Conservation (phyloP, 2,888 invertebrate species). For the Lutraria lutraria region DNA sequence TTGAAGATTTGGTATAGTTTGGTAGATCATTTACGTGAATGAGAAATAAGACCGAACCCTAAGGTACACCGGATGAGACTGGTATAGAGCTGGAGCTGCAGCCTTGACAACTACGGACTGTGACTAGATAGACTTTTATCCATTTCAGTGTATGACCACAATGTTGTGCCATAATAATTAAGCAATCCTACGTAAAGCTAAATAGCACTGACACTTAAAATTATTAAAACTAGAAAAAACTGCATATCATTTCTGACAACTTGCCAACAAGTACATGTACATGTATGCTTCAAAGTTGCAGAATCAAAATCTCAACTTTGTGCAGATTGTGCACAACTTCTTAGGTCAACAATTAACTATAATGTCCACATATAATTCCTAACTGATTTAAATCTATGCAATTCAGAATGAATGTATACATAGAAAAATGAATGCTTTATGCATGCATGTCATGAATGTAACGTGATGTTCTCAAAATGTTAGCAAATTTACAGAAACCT, state of each 20-base stretch:
- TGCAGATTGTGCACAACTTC: background rate
- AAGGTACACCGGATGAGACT: too few relatives aligned
- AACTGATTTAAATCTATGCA: background rate
- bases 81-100: too few relatives aligned
- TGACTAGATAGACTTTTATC: too few relatives aligned
- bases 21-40: too few relatives aligned
- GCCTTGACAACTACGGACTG: too few relatives aligned
- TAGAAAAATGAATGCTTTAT: background rate
- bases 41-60: too few relatives aligned
- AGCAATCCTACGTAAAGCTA: too few relatives aligned
- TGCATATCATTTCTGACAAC: background rate
- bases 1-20: too few relatives aligned
- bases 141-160: too few relatives aligned
- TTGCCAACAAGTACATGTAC: background rate
- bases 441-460: background rate
- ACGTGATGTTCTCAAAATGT: background rate
- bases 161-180: too few relatives aligned
- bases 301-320: background rate
- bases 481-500: background rate
- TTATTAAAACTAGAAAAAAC: background rate
- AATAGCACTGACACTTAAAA: too few relatives aligned
- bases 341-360: background rate
- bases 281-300: background rate
- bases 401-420: background rate
- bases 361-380: background rate